Base-by-base conservation (phyloP, 2,888 invertebrate species). In the Drosophila lutescens region DNA sequence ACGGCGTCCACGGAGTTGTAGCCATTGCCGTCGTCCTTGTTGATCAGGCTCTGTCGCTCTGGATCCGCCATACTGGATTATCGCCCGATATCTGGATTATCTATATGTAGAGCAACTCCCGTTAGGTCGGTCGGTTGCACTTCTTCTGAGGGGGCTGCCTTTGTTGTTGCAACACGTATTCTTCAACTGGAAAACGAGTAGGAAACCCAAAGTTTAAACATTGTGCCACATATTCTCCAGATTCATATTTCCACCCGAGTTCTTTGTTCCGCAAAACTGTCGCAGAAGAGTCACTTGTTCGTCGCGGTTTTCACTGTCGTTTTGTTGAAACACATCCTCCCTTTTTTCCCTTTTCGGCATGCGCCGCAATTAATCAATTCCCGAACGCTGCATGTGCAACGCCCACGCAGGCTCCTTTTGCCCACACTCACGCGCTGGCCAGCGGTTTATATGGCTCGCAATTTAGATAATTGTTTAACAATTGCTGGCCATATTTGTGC, bases 1-100 rank as follows among this genome's bases (percentile, higher is more conserved):
- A 61, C 66, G 17, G 68, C 78, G 50, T 82, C 75, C 30, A 85
- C 79, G 26, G 88, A 77, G n/a, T 82, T 80, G 66, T 91, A 91
- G 80, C 86, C 83, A 49, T 79, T 83, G 44, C 80, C 78, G 43
- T 83, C 78, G 20, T 91, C 90, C 55, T 89, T 89, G 63, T 86
- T 86, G 71, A 92, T 82, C 63, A 92, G 83, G 59, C 91, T 88
- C 77, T 92, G 91, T 76, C 90, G 90, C 75, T 92, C 92, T 41
- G 89, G 89, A 87, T 92, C 91, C 70, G 89, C 88, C 92, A 92
- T 92, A 51, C 66, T 76, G 71, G 55, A 30, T 67, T 68, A 55
- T 49, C 23, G 26, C 34, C 82, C 80, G 67, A 66, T 68, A 36
- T 43, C 41, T 56, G 46, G 20, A 55, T 44, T 54, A 51, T 61